Conservation (phyloP, 2,888 invertebrate genomes). For the Dynastes maya region DNA sequence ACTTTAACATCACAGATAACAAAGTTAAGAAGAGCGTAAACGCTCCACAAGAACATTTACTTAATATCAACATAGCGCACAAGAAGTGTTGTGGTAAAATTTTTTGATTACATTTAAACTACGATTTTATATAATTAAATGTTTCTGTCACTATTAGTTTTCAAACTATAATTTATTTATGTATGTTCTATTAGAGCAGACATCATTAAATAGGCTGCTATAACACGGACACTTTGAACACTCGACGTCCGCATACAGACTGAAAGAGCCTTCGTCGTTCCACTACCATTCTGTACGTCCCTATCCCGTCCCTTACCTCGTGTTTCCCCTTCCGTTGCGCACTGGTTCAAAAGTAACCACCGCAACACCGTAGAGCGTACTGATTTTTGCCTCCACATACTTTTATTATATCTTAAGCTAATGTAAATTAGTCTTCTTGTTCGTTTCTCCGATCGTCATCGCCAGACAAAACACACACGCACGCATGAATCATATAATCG, state of each 20-base stretch:
- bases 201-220: slow-evolving; percentile 18
- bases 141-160: slow-evolving; percentile 3
- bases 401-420: slow-evolving; percentile 54
- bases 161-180: slow-evolving; percentile 39
- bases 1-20: slow-evolving; percentile 57
- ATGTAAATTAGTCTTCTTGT: slow-evolving; percentile 40
- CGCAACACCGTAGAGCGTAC: slow-evolving; percentile 66
- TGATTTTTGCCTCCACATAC: slow-evolving; percentile 64
- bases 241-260: slow-evolving; percentile 68
- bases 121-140: slow-evolving; percentile 2
- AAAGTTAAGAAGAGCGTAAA: slow-evolving; percentile 53
- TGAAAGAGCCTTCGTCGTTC: slow-evolving; percentile 70
- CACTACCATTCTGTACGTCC: slow-evolving; percentile 72
- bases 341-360: slow-evolving; percentile 69
- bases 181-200: slow-evolving; percentile 18
- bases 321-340: slow-evolving; percentile 69
- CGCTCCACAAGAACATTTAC: slow-evolving; percentile 44
- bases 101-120: slow-evolving; percentile 33
- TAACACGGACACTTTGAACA: slow-evolving; percentile 44
- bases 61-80: slow-evolving; percentile 47
- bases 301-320: slow-evolving; percentile 70
- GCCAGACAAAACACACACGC: slow-evolving; percentile 14
- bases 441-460: slow-evolving; percentile 20
- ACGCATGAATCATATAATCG: slow-evolving; percentile 28
- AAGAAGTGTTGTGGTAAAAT: background rate